Percentiles rank a stretch among this genome's conserved stretches.
phyloP scores from a whole-genome alignment of 2,888 invertebrate species.

The Chirona hameri region DNA sequence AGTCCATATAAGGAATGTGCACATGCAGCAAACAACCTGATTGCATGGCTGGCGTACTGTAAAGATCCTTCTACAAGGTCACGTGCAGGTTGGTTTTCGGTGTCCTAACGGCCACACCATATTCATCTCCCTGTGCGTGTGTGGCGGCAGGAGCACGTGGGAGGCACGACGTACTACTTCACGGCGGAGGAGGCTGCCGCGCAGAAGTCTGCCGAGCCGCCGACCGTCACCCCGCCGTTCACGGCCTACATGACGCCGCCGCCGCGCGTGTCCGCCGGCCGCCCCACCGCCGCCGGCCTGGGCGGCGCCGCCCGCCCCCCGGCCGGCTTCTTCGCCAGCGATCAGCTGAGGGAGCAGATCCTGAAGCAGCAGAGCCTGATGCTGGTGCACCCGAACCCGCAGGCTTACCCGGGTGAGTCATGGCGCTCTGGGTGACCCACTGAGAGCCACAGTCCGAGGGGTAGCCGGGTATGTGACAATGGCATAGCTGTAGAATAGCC shows the following conservation, averaged over 20 bases:
- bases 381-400: conserved; percentile 23
- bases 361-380: conserved; percentile 13
- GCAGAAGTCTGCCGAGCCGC: conserved; percentile 12
- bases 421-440: background rate
- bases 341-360: conserved; percentile 29
- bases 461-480: no score
- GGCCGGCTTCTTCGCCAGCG: conserved; percentile 33
- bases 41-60: no score
- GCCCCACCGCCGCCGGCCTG: conserved; percentile 33
- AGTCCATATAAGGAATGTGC: no score
- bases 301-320: conserved; percentile 33
- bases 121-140: no score
- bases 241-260: conserved; percentile 33
- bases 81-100: no score
- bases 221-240: conserved; percentile 28
- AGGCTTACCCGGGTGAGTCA: background rate
- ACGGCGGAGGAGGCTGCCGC: conserved; percentile 40
- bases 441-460: no score
- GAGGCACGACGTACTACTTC: conserved; percentile 41
- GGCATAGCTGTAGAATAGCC: no score
- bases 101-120: no score
- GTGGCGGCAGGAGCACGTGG: conserved; percentile 37
- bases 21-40: no score
- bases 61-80: no score
- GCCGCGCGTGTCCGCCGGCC: conserved; percentile 33